Evolutionary conservation across 2,797 vertebrate genomes (phyloP), one percentile per base, ranked within the genome.

Genomic region (Lacerta agilis): DNA sequence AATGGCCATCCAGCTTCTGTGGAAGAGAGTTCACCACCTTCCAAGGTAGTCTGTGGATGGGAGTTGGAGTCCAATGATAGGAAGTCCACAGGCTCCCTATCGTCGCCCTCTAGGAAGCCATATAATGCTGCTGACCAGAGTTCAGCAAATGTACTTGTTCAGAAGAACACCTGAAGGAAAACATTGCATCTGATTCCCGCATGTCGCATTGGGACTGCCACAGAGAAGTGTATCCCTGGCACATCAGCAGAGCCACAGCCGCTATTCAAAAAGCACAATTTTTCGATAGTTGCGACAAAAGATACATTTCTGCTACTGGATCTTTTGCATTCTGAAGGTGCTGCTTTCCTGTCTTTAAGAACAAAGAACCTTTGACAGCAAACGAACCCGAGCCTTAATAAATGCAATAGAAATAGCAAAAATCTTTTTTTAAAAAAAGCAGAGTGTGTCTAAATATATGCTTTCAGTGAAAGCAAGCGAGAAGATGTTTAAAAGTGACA

Each of bases 401-500:
- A 61, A 45, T 94, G 81, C 92, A 86, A 94, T 76, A 77, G 45
- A 82, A 92, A 94, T 43, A 86, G 23, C 43, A 93, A 95, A 87
- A 90, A 41, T 41, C 3, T 5, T 0, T 95, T 93, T 20, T 94
- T 90, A 11, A 11, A 8, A 92, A 90, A 93, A 90, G 92, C 92
- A 91, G 93, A 94, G 90, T 91, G 94, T 95, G 93, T 95, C 92
- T 96, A 91, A 87, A 96, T 72, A 95, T 96, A 96, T 97, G 98
- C 98, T 98, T 98, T 98, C 98, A 97, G 89, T 97, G 98, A 98
- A 98, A 98, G 98, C 97, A 96, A 81, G 86, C 79, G 95, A 95
- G 87, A 94, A 95, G 94, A 92, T 93, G 93, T 95, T 76, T 96
- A 82, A 95, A 86, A 93, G 90, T 96, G 96, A 95, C 95, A 94